Conservation (phyloP, 2,888 invertebrate species). For the Tethea ocularis region DNA sequence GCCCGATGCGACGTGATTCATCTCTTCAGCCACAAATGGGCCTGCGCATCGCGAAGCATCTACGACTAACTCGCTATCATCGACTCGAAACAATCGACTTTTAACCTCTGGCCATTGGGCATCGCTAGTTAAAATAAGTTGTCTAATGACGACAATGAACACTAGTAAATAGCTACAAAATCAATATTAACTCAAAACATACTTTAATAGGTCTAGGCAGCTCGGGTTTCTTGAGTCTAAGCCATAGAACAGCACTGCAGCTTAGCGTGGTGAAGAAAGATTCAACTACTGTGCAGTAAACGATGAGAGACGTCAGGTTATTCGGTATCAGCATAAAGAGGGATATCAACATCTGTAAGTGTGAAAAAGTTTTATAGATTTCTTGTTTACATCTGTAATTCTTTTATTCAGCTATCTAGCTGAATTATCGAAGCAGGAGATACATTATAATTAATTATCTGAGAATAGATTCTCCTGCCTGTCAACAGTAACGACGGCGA, state of each 20-base stretch:
- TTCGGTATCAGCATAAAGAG: constrained; percentile 92
- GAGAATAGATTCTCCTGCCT: too few species aligned
- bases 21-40: too few species aligned
- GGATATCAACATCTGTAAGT: constrained; percentile 90
- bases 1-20: too few species aligned
- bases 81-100: too few species aligned
- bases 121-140: neutral
- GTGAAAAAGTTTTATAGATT: neutral
- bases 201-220: constrained; percentile 94
- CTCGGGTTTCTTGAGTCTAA: constrained; percentile 91
- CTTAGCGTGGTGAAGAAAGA: constrained; percentile 95
- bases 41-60: too few species aligned
- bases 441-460: too few species aligned
- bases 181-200: constrained; percentile 22
- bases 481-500: too few species aligned
- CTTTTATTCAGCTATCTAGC: too few species aligned
- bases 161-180: neutral
- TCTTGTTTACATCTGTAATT: neutral
- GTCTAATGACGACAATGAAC: neutral
- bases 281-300: constrained; percentile 96
- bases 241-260: constrained; percentile 92
- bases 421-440: too few species aligned
- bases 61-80: too few species aligned
- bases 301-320: constrained; percentile 93
- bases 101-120: too few species aligned